These are phyloP conservation scores for Caradrina kadenii DNA, from an alignment of 2,888 invertebrate genomes.

Conservation along the genomic window DNA sequence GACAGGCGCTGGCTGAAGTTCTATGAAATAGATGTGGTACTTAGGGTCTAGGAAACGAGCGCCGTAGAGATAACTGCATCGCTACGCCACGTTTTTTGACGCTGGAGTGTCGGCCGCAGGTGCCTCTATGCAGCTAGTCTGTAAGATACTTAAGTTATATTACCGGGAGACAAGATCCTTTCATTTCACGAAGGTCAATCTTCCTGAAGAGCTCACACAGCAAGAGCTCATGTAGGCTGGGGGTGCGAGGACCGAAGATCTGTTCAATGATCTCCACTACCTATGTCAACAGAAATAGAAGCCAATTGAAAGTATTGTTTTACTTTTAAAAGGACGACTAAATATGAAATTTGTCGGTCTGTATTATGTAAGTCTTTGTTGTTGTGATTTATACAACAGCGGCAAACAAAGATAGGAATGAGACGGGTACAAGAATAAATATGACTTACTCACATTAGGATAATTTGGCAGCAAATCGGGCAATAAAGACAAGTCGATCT, in stretches of 20 bases:
- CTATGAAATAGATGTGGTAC: slow-evolving; percentile 64
- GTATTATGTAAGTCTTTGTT: too few relatives aligned
- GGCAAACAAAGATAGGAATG: too few relatives aligned
- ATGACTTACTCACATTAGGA: slow-evolving; percentile 92
- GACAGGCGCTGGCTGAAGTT: slow-evolving; percentile 89
- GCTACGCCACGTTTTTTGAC: too few relatives aligned
- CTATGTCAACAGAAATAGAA: slow-evolving; percentile 77
- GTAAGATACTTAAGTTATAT: slow-evolving; percentile 46
- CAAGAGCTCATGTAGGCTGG: slow-evolving; percentile 94
- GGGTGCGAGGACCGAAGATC: slow-evolving; percentile 94
- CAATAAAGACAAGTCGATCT: slow-evolving; percentile 93
- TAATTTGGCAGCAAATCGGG: slow-evolving; percentile 92
- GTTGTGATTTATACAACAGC: too few relatives aligned
- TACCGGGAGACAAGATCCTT: slow-evolving; percentile 95
- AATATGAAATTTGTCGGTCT: too few relatives aligned
- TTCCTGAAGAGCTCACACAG: slow-evolving; percentile 96
- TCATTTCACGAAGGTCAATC: slow-evolving; percentile 96
- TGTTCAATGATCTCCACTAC: slow-evolving; percentile 94
- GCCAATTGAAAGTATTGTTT: too few relatives aligned
- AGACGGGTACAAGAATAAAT: neutral
- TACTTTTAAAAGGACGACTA: too few relatives aligned
- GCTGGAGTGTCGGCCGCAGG: too few relatives aligned
- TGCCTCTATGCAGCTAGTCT: too few relatives aligned
- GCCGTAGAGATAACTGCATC: too few relatives aligned
- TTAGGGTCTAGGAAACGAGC: neutral